Conservation (phyloP, 2,888 invertebrate species). For the Xylocampa areola region DNA sequence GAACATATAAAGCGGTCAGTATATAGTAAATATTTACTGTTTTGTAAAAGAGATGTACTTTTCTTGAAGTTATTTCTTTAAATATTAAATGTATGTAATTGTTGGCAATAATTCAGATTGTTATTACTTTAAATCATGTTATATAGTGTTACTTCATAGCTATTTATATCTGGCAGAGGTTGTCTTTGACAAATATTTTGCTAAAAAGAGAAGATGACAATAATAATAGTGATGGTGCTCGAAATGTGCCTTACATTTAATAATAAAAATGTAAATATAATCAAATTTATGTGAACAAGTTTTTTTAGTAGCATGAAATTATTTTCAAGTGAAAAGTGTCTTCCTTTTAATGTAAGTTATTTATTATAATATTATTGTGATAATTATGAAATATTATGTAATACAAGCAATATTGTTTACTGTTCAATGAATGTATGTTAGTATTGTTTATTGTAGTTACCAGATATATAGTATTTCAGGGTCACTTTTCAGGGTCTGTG, state of each 20-base stretch:
- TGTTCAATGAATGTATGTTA: slow-evolving; percentile 40
- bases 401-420: slow-evolving; percentile 41
- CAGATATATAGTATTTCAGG: slow-evolving; percentile 51
- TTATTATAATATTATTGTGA: slow-evolving; percentile 65
- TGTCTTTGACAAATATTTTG: slow-evolving; percentile 29
- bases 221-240: slow-evolving; percentile 58
- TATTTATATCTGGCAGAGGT: slow-evolving; percentile 35
- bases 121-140: slow-evolving; percentile 32
- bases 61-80: slow-evolving; percentile 41
- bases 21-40: slow-evolving; percentile 22
- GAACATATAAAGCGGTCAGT: slow-evolving; percentile 9
- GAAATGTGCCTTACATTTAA: slow-evolving; percentile 68
- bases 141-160: slow-evolving; percentile 34
- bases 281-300: slow-evolving; percentile 42
- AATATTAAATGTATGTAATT: slow-evolving; percentile 34
- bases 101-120: slow-evolving; percentile 43
- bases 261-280: slow-evolving; percentile 16
- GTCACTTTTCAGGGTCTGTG: too few relatives aligned
- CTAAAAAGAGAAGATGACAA: slow-evolving; percentile 49
- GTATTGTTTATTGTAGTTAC: slow-evolving; percentile 54
- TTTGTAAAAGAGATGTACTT: slow-evolving; percentile 18
- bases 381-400: slow-evolving; percentile 63
- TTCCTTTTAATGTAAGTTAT: slow-evolving; percentile 65
- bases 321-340: slow-evolving; percentile 56
- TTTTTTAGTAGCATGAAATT: slow-evolving; percentile 56